Percentiles rank a stretch among this genome's conserved stretches.
Evolutionary conservation across 2,113 vertebrate genomes (phyloP).

Genomic region (Indri indri): DNA sequence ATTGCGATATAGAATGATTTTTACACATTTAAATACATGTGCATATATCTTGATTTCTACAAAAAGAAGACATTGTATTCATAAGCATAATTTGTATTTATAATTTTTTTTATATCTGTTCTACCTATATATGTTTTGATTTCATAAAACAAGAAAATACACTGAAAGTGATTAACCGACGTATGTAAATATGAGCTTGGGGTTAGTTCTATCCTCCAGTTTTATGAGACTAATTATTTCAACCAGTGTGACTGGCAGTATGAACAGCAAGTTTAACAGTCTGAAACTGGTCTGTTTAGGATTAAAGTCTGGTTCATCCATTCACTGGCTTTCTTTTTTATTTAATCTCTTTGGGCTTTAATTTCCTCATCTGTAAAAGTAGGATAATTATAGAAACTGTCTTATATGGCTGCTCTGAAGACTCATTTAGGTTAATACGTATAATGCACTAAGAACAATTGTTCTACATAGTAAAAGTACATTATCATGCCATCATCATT

Average conservation of each 20-base stretch:
- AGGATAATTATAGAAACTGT: background rate
- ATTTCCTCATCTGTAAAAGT: slow-evolving; percentile 5
- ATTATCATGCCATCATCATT: background rate
- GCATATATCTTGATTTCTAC: background rate
- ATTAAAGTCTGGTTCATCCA: background rate
- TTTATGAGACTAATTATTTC: background rate
- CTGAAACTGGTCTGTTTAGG: background rate
- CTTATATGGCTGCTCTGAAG: background rate
- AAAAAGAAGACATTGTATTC: background rate
- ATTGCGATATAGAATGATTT: background rate
- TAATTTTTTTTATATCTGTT: background rate
- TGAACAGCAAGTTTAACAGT: background rate
- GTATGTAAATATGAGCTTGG: background rate
- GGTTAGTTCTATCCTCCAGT: background rate
- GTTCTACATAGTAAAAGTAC: background rate
- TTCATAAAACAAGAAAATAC: background rate
- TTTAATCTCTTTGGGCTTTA: background rate
- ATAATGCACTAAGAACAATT: background rate
- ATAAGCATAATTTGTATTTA: background rate
- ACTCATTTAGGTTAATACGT: background rate
- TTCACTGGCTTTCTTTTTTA: background rate
- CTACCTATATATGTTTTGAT: background rate
- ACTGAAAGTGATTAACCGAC: background rate
- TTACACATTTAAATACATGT: background rate
- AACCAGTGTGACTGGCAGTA: background rate